Percentiles rank a stretch among this genome's conserved stretches.
These are phyloP conservation scores for Patiria miniata DNA, from an alignment of 35 echinoderm and acorn worm species.

Conservation along the genomic window DNA sequence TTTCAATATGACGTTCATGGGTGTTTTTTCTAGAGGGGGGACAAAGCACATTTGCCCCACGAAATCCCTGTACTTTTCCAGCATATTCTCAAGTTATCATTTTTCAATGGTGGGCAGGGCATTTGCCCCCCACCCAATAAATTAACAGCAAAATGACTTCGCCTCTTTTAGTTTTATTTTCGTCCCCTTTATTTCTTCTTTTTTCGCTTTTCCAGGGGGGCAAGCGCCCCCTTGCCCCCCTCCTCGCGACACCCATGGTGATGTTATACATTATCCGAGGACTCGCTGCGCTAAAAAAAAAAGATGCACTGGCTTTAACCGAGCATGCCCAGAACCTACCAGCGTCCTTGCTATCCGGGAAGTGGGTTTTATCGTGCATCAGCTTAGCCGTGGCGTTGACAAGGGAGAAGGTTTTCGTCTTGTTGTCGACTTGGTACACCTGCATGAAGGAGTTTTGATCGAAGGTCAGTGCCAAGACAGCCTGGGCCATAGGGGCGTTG, in stretches of 20 bases:
- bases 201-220: too few species aligned
- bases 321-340: not conserved
- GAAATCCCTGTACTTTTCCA: too few species aligned
- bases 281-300: not conserved
- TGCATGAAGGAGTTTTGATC: conserved; percentile 15
- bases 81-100: too few species aligned
- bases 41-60: too few species aligned
- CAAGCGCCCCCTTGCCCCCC: too few species aligned
- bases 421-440: conserved; percentile 33
- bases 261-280: not conserved
- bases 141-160: too few species aligned
- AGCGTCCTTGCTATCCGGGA: conserved; percentile 23
- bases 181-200: too few species aligned
- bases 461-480: not conserved
- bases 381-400: not conserved
- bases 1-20: too few species aligned
- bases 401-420: not conserved
- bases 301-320: not conserved
- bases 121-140: too few species aligned
- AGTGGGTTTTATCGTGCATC: not conserved
- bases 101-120: too few species aligned
- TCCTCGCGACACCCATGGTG: not conserved
- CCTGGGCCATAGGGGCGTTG: not conserved
- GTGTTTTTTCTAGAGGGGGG: too few species aligned
- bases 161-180: too few species aligned